Evolutionary conservation across 2,888 invertebrate species (phyloP).

Genomic region (Watsonalla cultraria): DNA sequence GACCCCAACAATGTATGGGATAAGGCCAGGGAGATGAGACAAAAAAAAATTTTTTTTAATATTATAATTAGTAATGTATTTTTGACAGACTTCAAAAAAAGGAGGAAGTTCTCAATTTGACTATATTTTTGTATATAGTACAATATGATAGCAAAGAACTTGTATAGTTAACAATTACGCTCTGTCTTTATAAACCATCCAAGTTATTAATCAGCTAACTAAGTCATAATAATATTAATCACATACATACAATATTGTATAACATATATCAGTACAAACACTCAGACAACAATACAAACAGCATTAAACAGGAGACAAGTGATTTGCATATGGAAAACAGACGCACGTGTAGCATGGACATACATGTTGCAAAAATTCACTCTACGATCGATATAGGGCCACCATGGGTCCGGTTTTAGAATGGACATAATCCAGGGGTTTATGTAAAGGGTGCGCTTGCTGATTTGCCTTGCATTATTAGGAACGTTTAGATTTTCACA

Average conservation of each 20-base stretch:
- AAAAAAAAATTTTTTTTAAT: too few species aligned
- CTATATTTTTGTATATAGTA: too few species aligned
- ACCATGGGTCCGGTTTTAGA: not conserved
- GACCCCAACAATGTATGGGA: too few species aligned
- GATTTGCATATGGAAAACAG: slow-evolving; percentile 73
- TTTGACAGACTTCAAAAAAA: too few species aligned
- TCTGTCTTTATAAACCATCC: too few species aligned
- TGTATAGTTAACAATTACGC: too few species aligned
- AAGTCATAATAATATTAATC: not conserved
- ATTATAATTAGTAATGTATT: too few species aligned
- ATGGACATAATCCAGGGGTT: not conserved
- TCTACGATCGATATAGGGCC: slow-evolving; percentile 1
- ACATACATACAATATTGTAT: slow-evolving; percentile 22
- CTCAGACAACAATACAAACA: slow-evolving; percentile 70
- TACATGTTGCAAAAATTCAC: slow-evolving; percentile 30
- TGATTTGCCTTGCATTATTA: too few species aligned
- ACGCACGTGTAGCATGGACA: slow-evolving; percentile 49
- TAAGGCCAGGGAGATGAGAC: too few species aligned
- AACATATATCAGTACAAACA: slow-evolving; percentile 28
- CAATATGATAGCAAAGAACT: too few species aligned
- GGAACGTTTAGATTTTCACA: too few species aligned
- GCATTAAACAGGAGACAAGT: slow-evolving; percentile 62
- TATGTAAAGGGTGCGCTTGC: not conserved
- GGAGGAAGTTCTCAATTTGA: too few species aligned
- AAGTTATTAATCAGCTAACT: not conserved